Evolutionary conservation across 2,888 invertebrate species (phyloP).

Genomic region (Polyommatus iphigenia): DNA sequence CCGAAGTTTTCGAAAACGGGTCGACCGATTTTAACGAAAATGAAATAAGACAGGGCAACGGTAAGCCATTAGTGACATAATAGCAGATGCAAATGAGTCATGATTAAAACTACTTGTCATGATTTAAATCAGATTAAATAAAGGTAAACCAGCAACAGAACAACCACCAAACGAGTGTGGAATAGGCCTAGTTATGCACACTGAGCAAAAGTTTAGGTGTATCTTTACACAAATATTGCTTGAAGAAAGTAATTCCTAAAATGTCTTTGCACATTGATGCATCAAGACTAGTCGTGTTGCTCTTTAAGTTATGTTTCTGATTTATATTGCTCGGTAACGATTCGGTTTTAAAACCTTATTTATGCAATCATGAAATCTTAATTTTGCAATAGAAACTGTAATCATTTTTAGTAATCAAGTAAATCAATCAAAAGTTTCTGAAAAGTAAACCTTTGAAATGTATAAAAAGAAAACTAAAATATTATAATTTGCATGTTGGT

Average conservation of each 20-base stretch:
- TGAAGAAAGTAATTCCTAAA: background rate
- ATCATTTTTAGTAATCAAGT: background rate
- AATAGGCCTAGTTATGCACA: constrained; percentile 14
- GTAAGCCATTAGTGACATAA: background rate
- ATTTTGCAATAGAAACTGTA: background rate
- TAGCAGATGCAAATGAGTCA: background rate
- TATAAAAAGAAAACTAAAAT: background rate
- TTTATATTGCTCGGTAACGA: background rate
- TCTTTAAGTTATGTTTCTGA: background rate
- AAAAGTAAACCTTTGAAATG: background rate
- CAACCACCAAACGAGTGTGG: background rate
- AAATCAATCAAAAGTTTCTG: background rate
- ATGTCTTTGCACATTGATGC: background rate
- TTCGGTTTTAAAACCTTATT: background rate
- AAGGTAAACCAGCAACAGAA: background rate
- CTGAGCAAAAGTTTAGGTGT: background rate
- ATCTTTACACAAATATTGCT: constrained; percentile 15
- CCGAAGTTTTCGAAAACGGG: background rate
- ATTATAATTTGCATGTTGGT: background rate
- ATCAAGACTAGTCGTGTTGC: background rate
- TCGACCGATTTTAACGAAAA: background rate
- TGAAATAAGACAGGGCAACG: background rate
- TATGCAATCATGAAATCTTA: background rate
- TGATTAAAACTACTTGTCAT: background rate
- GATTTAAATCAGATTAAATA: background rate